Conservation (phyloP, 1,140 invertebrate genomes). For the Drosophila orosa region DNA sequence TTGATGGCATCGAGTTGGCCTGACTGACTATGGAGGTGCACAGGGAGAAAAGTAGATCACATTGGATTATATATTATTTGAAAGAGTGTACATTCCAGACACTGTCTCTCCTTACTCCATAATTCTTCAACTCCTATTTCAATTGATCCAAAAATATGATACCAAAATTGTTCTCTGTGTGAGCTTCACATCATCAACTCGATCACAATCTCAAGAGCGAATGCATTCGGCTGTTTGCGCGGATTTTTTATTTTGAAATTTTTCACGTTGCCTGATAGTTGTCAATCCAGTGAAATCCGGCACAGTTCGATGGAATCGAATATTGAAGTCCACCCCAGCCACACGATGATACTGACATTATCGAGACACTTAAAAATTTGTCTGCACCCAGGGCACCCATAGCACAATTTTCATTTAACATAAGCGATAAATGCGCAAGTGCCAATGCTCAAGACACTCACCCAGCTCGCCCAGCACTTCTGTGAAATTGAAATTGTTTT, state of each 20-base stretch:
- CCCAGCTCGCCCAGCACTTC: slow-evolving; percentile 4
- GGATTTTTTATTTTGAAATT: slow-evolving; percentile 65
- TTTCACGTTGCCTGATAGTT: slow-evolving; percentile 40
- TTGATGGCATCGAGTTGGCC: slow-evolving; percentile 76
- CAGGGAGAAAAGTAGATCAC: neutral
- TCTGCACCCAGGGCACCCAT: slow-evolving; percentile 24
- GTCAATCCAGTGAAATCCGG: slow-evolving; percentile 75
- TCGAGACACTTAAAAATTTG: slow-evolving; percentile 75
- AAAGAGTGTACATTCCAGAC: too few species aligned
- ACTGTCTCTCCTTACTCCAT: too few species aligned
- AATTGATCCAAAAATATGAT: neutral
- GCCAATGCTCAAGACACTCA: slow-evolving; percentile 61
- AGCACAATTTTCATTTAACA: slow-evolving; percentile 40
- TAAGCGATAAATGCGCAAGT: slow-evolving; percentile 72
- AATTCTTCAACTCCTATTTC: neutral
- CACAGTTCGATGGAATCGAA: slow-evolving; percentile 71
- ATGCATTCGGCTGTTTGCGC: slow-evolving; percentile 77
- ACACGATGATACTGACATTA: slow-evolving; percentile 80
- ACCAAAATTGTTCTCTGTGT: slow-evolving; percentile 1
- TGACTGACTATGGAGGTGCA: slow-evolving; percentile 74
- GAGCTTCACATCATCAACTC: slow-evolving; percentile 31
- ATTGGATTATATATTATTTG: too few species aligned
- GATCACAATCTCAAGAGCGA: slow-evolving; percentile 73
- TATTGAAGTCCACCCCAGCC: slow-evolving; percentile 20
- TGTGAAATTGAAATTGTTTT: slow-evolving; percentile 58